Percentiles rank a stretch among this genome's conserved stretches.
These are phyloP conservation scores for Caenorhabditis panamensis DNA, from an alignment of 2,888 invertebrate genomes.

Conservation along the genomic window DNA sequence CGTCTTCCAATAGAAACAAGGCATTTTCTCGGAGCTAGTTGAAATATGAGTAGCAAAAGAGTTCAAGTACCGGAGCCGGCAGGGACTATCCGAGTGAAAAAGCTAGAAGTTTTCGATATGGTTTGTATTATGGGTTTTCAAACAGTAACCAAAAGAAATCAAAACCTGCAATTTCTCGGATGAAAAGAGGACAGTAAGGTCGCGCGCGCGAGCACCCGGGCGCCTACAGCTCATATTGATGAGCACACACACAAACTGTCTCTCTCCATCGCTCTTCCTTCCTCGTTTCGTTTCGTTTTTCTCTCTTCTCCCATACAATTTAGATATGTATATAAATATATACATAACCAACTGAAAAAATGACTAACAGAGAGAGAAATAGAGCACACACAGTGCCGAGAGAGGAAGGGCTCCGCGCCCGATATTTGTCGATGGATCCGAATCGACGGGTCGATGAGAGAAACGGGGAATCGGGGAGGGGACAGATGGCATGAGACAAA, in stretches of 20 bases:
- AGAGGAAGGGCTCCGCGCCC: constrained; percentile 31
- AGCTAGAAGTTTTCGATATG: too few species aligned
- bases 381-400: constrained; percentile 15
- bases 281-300: constrained; percentile 17
- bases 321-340: constrained; percentile 47
- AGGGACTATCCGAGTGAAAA: too few species aligned
- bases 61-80: too few species aligned
- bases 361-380: constrained; percentile 30
- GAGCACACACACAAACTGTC: constrained; percentile 53
- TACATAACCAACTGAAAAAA: constrained; percentile 55
- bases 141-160: constrained; percentile 12
- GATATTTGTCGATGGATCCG: constrained; percentile 43
- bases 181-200: not conserved
- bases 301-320: constrained; percentile 21
- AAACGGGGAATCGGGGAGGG: constrained; percentile 17
- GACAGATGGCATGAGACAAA: constrained; percentile 24
- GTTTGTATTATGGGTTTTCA: too few species aligned
- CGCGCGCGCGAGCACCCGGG: constrained; percentile 36
- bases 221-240: constrained; percentile 50
- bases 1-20: too few species aligned
- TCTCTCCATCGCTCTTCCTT: not conserved
- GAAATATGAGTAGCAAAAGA: too few species aligned
- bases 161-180: not conserved
- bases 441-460: constrained; percentile 3
- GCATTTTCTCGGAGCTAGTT: too few species aligned